Base-by-base conservation (phyloP, 2,888 invertebrate genomes). In the Elmis aenea region DNA sequence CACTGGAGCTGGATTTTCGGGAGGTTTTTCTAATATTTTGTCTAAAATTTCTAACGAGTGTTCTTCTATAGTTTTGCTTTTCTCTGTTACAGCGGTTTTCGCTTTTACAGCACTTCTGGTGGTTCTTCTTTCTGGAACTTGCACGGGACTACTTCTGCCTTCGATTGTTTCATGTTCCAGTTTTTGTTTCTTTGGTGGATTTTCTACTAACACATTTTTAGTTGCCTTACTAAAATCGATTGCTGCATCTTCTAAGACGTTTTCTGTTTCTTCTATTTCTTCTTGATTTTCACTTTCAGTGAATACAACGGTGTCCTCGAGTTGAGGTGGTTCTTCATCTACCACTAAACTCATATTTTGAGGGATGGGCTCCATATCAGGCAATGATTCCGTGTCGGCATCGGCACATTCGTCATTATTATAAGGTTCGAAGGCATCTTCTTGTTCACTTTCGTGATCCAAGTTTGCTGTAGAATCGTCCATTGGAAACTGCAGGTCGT, bases 1-100 rank as follows among this genome's bases (percentile, higher is more conserved):
- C 11, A 81, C 80, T 61, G 76, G 67, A 26, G 75, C 81, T 38
- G 72, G 72, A 46, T 73, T 72, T 21, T 75, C 73, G 2, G 53
- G 50, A 11, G 49, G 49, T 26, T 58, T 57, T 28, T 66, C 64
- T 33, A 61, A 34, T 26, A 61, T 62, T 39, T 61, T 62, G 11
- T 63, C 60, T 33, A 59, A 39, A 13, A 60, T 55, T 45, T 64
- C 60, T 2, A 62, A 59, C 42, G 59, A 57, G 43, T 59, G 57
- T 14, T 58, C 57, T 24, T 54, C 56, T 12, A 58, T 54, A 6
- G 39, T 36, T 10, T 16, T 16, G 8, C 18, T 42, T 21, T 38
- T 44, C 9, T 44, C 47, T n/a, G 36, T 26, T 3, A 34, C 45
- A 20, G 22, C 37, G 8, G 24, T 29, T 28, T 44, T 44, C n/a